Percentiles rank a stretch among this genome's conserved stretches.
These are phyloP conservation scores for Lycaon pictus DNA, from an alignment of 2,113 vertebrate species.

Conservation along the genomic window DNA sequence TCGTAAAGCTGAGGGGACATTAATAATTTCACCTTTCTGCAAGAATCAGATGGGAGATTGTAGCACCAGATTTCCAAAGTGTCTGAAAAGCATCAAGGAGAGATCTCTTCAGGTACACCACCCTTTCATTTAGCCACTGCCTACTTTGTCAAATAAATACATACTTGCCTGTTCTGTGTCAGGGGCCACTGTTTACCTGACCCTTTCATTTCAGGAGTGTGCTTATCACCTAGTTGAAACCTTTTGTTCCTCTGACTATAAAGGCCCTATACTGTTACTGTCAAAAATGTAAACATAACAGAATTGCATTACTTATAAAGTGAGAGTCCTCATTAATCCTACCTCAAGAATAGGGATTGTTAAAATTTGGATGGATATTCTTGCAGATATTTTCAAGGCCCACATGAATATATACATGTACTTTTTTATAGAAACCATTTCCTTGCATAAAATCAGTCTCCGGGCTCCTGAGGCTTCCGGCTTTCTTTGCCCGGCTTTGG, in stretches of 20 bases:
- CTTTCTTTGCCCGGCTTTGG: neutral
- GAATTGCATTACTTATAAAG: neutral
- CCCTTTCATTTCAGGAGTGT: neutral
- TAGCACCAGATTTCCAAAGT: slow-evolving; percentile 42
- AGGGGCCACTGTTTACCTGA: neutral
- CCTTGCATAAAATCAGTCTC: neutral
- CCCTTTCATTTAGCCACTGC: neutral
- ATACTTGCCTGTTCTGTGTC: fast-evolving
- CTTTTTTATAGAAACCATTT: neutral
- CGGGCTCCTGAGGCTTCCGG: neutral
- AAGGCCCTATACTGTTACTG: neutral
- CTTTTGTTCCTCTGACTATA: neutral
- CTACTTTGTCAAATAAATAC: neutral
- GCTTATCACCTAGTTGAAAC: neutral
- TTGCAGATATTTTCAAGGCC: neutral
- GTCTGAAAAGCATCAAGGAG: slow-evolving; percentile 11
- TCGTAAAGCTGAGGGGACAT: neutral
- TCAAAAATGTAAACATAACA: neutral
- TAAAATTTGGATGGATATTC: neutral
- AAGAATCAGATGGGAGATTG: neutral
- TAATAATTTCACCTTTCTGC: slow-evolving; percentile 44
- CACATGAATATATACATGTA: neutral
- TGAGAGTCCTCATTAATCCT: neutral
- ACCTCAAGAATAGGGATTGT: neutral
- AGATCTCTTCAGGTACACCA: neutral